A percentile compares a stretch with the other conserved stretches of the same genome.
Conservation (phyloP, 2,113 vertebrate genomes). For the Calyptommatus sinebrachiatus region DNA sequence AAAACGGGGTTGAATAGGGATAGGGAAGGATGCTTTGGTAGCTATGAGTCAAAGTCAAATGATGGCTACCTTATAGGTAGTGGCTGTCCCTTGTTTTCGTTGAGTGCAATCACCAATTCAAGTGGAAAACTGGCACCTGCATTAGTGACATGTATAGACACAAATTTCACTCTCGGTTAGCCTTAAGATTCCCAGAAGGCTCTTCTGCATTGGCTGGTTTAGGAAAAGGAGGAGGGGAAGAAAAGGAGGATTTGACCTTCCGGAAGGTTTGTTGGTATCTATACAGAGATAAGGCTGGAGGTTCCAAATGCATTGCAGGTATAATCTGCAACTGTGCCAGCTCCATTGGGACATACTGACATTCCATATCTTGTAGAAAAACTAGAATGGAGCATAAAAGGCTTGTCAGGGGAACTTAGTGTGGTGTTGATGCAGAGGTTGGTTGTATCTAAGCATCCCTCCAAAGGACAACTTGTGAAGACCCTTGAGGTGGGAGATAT, state of each 20-base stretch:
- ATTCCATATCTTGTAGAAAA: accelerated
- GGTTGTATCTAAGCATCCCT: too few species aligned
- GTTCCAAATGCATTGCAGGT: not conserved
- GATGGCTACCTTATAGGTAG: not conserved
- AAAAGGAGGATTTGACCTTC: slow-evolving; percentile 37
- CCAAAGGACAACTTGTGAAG: too few species aligned
- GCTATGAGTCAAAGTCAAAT: not conserved
- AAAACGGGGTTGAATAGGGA: not conserved
- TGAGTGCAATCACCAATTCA: not conserved
- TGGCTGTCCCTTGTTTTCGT: accelerated
- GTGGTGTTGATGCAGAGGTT: not conserved
- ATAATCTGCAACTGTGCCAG: not conserved
- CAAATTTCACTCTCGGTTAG: slow-evolving; percentile 39
- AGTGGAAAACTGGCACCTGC: slow-evolving; percentile 30
- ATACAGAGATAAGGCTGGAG: not conserved
- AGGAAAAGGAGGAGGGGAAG: not conserved
- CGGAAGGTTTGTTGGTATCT: slow-evolving; percentile 9
- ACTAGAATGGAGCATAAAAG: not conserved
- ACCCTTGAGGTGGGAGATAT: too few species aligned
- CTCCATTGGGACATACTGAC: not conserved
- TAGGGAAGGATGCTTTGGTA: accelerated
- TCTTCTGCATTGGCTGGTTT: not conserved
- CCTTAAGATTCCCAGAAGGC: slow-evolving; percentile 29
- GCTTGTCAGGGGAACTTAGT: slow-evolving; percentile 1
- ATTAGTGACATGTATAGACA: slow-evolving; percentile 20